Evolutionary conservation across 2,797 vertebrate genomes (phyloP).

Genomic region (Hirundo rustica): DNA sequence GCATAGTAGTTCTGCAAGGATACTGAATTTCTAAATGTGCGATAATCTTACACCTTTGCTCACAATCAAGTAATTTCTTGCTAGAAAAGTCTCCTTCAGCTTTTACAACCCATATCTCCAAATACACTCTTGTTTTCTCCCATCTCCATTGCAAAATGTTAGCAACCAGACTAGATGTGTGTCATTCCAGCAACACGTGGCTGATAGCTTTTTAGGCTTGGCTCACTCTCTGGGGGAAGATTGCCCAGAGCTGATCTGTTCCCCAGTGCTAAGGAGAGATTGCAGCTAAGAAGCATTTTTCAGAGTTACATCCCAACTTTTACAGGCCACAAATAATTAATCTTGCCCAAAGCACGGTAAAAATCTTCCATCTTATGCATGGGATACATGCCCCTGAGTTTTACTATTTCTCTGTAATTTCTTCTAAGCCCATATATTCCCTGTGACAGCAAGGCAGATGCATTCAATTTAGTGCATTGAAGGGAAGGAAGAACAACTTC

Average conservation of each 20-base stretch:
- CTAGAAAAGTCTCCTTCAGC: background rate
- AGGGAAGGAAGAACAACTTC: background rate
- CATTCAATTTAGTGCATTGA: background rate
- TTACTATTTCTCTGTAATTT: background rate
- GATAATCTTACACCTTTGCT: background rate
- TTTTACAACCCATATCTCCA: background rate
- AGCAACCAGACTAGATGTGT: background rate
- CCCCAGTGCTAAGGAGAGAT: background rate
- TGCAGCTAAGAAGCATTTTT: background rate
- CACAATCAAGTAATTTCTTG: background rate
- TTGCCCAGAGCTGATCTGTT: background rate
- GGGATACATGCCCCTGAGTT: background rate
- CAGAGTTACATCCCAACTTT: background rate
- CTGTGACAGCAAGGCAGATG: background rate
- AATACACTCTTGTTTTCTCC: background rate
- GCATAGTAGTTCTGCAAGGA: background rate
- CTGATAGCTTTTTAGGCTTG: background rate
- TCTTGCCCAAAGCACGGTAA: background rate
- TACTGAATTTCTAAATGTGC: background rate
- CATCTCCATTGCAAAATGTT: background rate
- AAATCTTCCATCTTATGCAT: background rate
- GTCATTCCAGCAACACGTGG: background rate
- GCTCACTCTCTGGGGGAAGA: background rate
- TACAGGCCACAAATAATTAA: background rate
- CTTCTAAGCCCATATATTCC: background rate